These are phyloP conservation scores for Alentia gelatinosa DNA, from an alignment of 2,888 invertebrate species.

Conservation along the genomic window DNA sequence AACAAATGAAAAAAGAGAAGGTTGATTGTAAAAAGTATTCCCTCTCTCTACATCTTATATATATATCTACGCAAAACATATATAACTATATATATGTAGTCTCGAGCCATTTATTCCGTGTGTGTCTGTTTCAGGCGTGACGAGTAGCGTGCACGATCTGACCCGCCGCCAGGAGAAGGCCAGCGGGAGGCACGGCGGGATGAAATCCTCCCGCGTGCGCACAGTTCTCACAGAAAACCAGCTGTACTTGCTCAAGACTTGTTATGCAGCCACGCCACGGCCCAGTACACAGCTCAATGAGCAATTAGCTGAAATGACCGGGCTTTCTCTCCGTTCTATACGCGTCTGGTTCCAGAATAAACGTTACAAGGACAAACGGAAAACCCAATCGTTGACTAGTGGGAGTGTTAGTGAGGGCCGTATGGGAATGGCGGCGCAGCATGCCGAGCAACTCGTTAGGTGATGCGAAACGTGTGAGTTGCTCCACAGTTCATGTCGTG, in stretches of 20 bases:
- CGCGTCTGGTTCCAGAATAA: conserved; percentile 97
- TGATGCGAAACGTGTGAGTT: background rate
- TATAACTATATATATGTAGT: background rate
- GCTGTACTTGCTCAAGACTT: conserved; percentile 96
- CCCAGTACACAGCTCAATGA: conserved; percentile 99
- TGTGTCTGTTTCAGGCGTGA: conserved; percentile 37
- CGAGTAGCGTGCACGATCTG: background rate
- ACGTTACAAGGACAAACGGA: conserved; percentile 82
- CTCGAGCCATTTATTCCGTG: conserved; percentile 50
- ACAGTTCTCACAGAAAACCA: conserved; percentile 99
- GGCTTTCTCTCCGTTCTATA: conserved; percentile 97
- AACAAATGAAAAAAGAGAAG: too few species aligned
- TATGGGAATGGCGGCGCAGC: background rate
- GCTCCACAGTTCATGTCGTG: too few species aligned
- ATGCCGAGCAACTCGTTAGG: background rate
- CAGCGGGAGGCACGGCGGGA: conserved; percentile 64
- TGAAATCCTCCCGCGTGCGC: conserved; percentile 97
- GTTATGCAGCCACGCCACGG: conserved; percentile 97
- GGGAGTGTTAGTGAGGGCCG: background rate
- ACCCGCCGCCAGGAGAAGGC: background rate
- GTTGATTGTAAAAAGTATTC: too few species aligned
- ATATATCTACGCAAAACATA: background rate
- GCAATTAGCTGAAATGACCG: conserved; percentile 99
- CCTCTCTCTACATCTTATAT: too few species aligned
- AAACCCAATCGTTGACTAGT: conserved; percentile 76